Percentiles rank a stretch among this genome's conserved stretches.
Evolutionary conservation across 2,113 vertebrate species (phyloP).

Genomic region (Ariopsis seemanni): DNA sequence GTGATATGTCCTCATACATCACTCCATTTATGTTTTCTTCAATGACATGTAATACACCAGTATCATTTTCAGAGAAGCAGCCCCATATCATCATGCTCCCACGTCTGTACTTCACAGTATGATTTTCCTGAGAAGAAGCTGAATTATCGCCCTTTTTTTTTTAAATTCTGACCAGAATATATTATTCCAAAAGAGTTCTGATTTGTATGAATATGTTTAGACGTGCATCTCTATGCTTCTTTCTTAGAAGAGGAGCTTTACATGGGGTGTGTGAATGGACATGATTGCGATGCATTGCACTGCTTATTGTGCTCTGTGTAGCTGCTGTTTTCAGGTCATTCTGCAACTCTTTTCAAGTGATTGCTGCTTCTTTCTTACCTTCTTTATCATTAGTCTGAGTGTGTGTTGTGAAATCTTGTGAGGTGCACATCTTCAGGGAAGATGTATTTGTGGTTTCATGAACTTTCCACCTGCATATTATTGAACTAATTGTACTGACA

Average conservation of each 20-base stretch:
- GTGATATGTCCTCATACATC: neutral
- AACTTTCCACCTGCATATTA: too few species aligned
- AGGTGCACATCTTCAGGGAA: neutral
- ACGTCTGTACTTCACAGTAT: neutral
- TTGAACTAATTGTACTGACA: neutral
- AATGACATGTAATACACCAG: neutral
- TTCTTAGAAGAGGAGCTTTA: neutral
- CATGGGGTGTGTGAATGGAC: neutral
- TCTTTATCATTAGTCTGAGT: neutral
- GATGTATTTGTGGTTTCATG: too few species aligned
- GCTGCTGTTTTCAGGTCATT: neutral
- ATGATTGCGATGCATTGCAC: neutral
- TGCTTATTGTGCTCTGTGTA: neutral
- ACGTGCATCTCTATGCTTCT: neutral
- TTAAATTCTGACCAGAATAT: neutral
- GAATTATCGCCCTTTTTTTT: neutral
- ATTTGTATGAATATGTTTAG: neutral
- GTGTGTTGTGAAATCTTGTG: neutral
- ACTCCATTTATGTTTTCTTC: neutral
- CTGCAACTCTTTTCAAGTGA: neutral
- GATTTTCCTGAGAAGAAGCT: neutral
- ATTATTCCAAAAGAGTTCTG: neutral
- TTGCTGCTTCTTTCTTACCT: neutral
- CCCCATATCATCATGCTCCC: neutral
- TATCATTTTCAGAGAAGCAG: neutral